Base-by-base conservation (phyloP, 2,113 vertebrate genomes). In the Nicator chloris region DNA sequence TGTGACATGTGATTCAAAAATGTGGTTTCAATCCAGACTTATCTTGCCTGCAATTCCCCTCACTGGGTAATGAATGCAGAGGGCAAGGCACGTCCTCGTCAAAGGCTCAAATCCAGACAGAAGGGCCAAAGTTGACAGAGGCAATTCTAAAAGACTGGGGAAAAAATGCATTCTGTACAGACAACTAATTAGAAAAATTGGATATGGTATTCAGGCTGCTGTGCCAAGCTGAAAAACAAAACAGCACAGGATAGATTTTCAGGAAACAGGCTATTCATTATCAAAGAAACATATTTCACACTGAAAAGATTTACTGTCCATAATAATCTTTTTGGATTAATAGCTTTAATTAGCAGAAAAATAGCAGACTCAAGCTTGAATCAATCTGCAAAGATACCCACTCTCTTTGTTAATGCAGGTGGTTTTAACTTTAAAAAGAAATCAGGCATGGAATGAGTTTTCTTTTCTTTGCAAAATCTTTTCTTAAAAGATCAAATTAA, bases 261-360 rank as follows among this genome's bases (percentile, higher is more conserved):
- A 86, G 40, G 49, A 76, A 92, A 42, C 49, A 80, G 50, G 63
- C 66, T 90, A 96, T 65, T 86, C 8, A 82, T 94, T 96, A 90
- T 68, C 69, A 60, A 86, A 75, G 42, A 94, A 83, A 50, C 7
- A 49, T 78, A 83, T 71, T 88, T 89, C 47, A 8, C 16, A 7
- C 49, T 51, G 60, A 31, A 96, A 94, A 90, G 69, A 93, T 94
- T 90, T 95, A 61, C 60, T 82, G 49, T 81, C 69, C 39, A 27
- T 66, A 78, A 78, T 64, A 70, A 83, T 71, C 1, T 71, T 93
- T 95, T 53, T 45, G 49, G 40, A 95, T 92, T 82, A 93, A 95
- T 92, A 57, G 40, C 7, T 93, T 96, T 93, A 90, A 94, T 94
- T 81, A 97, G 39, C 31, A 79, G 93, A 84, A 93, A 86, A 95